Evolutionary conservation across 2,113 vertebrate species (phyloP).

Genomic region (Toxotes jaculatrix): DNA sequence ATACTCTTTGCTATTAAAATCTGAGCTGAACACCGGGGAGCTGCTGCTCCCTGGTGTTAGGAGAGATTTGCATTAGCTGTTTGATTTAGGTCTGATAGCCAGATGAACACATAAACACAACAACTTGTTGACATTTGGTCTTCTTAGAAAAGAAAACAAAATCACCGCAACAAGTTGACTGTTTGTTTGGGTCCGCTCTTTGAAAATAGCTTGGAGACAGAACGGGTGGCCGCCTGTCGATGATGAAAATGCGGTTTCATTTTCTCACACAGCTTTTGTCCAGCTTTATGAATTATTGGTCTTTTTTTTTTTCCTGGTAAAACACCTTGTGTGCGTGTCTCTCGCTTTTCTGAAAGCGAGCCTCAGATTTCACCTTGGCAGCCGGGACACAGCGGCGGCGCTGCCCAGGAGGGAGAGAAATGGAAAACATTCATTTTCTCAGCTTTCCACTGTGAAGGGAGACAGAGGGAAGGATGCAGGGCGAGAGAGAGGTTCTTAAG

Average conservation of each 20-base stretch:
- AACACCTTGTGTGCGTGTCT: not conserved
- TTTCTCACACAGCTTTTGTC: conserved; percentile 33
- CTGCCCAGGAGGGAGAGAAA: conserved; percentile 51
- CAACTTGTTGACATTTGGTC: too few species aligned
- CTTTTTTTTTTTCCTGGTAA: not conserved
- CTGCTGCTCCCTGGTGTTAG: not conserved
- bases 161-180: not conserved
- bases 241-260: conserved; percentile 41
- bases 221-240: not conserved
- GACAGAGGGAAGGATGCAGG: conserved; percentile 27
- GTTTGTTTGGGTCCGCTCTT: not conserved
- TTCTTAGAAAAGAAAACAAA: not conserved
- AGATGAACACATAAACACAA: not conserved
- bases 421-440: conserved; percentile 70
- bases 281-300: conserved; percentile 32
- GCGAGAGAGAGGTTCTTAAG: conserved; percentile 38
- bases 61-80: not conserved
- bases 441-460: conserved; percentile 52
- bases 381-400: conserved; percentile 23
- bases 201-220: conserved; percentile 16
- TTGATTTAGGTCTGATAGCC: not conserved
- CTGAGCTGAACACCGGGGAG: rapidly evolving
- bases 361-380: conserved; percentile 67
- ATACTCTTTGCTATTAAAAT: conserved; percentile 23
- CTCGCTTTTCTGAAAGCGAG: conserved; percentile 39